phyloP scores from a whole-genome alignment of 2,888 invertebrate genomes.

The Leptopilina drosophilae region DNA sequence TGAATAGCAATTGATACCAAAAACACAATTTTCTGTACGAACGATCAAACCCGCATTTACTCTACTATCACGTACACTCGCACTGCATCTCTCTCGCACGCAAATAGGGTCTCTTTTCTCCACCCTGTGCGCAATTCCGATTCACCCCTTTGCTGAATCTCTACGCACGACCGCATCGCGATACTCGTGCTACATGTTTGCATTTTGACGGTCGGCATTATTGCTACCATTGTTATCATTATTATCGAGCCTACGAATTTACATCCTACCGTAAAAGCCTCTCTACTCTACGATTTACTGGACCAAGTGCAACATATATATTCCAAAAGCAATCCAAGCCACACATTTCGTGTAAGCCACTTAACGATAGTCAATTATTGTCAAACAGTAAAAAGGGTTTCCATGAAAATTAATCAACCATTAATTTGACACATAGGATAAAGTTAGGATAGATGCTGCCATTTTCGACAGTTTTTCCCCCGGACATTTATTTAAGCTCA shows the following conservation, averaged over 20 bases:
- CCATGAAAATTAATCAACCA: too few relatives aligned
- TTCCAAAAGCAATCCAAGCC: conserved; percentile 22
- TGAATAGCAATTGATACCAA: conserved; percentile 75
- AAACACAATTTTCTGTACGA: conserved; percentile 75
- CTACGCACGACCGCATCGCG: conserved; percentile 38
- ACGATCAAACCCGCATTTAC: conserved; percentile 70
- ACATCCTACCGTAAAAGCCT: conserved; percentile 2
- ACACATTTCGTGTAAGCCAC: conserved; percentile 25
- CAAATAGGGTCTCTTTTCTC: neutral
- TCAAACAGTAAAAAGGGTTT: conserved; percentile 1
- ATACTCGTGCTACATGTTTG: conserved; percentile 30
- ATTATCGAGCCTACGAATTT: conserved; percentile 25
- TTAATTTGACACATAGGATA: too few relatives aligned
- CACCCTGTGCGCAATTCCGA: conserved; percentile 20
- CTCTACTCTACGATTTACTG: conserved; percentile 36
- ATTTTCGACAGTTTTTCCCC: too few relatives aligned
- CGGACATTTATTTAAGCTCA: too few relatives aligned
- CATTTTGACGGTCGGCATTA: conserved; percentile 22
- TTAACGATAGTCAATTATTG: conserved; percentile 37
- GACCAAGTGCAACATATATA: conserved; percentile 27
- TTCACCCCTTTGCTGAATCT: conserved; percentile 39
- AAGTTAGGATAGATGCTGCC: too few relatives aligned
- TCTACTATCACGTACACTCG: conserved; percentile 42
- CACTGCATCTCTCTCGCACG: conserved; percentile 46
- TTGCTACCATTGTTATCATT: conserved; percentile 13